Evolutionary conservation across 1,140 invertebrate genomes (phyloP).

Genomic region (Scaptomyza pallida): DNA sequence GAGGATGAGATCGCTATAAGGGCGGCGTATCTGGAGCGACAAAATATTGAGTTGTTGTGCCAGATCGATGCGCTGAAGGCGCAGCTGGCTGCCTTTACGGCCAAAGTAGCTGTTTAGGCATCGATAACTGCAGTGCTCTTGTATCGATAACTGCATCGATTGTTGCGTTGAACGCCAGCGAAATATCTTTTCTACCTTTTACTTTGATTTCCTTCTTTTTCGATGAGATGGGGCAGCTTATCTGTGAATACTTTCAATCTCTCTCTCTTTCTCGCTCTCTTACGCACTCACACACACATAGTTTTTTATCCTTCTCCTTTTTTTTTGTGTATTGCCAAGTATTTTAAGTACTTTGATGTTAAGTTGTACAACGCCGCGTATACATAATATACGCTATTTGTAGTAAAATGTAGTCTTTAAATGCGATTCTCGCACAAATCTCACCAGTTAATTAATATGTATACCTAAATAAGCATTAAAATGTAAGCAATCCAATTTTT

Average conservation of each 20-base stretch:
- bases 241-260: constrained; percentile 51
- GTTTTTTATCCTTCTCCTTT: constrained; percentile 12
- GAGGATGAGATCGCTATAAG: constrained; percentile 96
- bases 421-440: constrained; percentile 52
- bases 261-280: constrained; percentile 7
- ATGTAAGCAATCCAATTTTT: constrained; percentile 39
- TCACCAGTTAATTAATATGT: constrained; percentile 59
- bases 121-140: constrained; percentile 5
- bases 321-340: constrained; percentile 43
- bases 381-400: constrained; percentile 41
- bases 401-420: constrained; percentile 56
- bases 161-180: constrained; percentile 72
- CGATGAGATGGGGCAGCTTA: constrained; percentile 42
- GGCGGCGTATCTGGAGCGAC: constrained; percentile 93
- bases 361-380: constrained; percentile 27
- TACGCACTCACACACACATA: not conserved
- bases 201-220: constrained; percentile 18
- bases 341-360: constrained; percentile 56
- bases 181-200: no score
- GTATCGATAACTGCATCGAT: constrained; percentile 33
- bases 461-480: constrained; percentile 12
- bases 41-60: constrained; percentile 84
- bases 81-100: constrained; percentile 73
- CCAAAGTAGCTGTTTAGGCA: constrained; percentile 58
- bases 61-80: constrained; percentile 80